Conservation (phyloP, 2,113 vertebrate genomes). For the Hemiprocne comata region DNA sequence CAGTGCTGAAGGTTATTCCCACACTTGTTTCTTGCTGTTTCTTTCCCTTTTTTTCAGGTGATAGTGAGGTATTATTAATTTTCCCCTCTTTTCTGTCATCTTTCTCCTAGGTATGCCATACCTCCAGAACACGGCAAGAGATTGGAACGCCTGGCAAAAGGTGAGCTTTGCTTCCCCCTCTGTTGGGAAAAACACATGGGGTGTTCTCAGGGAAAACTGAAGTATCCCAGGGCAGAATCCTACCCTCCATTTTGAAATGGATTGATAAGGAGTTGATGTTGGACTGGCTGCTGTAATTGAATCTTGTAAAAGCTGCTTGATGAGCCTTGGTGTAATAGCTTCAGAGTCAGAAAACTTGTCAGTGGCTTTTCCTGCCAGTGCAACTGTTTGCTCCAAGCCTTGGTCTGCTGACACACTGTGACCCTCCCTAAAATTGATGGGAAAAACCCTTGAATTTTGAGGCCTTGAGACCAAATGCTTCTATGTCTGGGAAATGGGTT, state of each 20-base stretch:
- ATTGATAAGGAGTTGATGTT: accelerated
- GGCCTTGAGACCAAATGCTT: neutral
- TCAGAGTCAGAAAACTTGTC: neutral
- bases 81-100: neutral
- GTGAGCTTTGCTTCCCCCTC: constrained; percentile 65
- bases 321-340: neutral
- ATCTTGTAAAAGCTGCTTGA: neutral
- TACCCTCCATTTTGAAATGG: neutral
- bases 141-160: constrained; percentile 93
- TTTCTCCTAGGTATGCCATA: constrained; percentile 86
- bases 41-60: accelerated
- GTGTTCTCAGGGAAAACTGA: neutral
- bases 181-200: neutral
- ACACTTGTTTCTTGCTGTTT: accelerated
- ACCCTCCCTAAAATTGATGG: neutral
- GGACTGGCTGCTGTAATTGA: accelerated
- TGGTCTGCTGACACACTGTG: accelerated
- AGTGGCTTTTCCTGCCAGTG: neutral
- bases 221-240: neutral
- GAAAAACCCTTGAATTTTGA: neutral
- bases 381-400: neutral
- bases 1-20: neutral
- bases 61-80: neutral
- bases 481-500: neutral
- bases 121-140: constrained; percentile 97